Conservation (phyloP, 2,113 vertebrate species). For the Elanoides forficatus region DNA sequence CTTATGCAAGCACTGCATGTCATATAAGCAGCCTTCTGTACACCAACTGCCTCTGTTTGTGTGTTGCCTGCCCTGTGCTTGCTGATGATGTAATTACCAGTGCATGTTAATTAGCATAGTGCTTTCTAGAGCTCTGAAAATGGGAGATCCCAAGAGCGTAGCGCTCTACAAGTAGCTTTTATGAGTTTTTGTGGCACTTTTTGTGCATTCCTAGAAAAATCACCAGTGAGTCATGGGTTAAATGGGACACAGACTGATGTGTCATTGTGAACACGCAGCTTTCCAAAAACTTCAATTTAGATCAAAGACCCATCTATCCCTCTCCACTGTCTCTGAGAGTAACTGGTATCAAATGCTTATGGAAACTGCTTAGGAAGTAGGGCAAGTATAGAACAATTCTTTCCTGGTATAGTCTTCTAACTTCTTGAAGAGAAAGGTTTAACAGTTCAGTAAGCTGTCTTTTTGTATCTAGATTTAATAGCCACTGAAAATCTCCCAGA, state of each 20-base stretch:
- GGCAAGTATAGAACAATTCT: neutral
- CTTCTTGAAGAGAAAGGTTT: neutral
- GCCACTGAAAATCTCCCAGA: neutral
- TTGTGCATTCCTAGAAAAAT: neutral
- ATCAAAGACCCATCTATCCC: neutral
- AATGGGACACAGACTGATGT: neutral
- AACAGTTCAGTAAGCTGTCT: neutral
- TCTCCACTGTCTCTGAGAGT: neutral
- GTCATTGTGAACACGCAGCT: neutral
- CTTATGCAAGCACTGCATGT: neutral
- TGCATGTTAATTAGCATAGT: neutral
- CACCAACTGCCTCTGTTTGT: accelerated
- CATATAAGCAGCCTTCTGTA: neutral
- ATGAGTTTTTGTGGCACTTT: neutral
- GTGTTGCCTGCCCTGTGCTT: neutral
- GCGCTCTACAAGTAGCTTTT: neutral
- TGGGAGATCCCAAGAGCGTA: neutral
- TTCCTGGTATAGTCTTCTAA: neutral
- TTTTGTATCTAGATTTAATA: neutral
- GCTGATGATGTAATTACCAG: neutral
- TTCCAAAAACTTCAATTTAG: neutral
- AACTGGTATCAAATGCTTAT: neutral
- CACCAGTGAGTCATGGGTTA: neutral
- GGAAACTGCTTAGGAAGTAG: neutral
- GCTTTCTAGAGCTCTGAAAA: neutral